Conservation (phyloP, 2,113 vertebrate genomes). For the Pontoporia blainvillei region DNA sequence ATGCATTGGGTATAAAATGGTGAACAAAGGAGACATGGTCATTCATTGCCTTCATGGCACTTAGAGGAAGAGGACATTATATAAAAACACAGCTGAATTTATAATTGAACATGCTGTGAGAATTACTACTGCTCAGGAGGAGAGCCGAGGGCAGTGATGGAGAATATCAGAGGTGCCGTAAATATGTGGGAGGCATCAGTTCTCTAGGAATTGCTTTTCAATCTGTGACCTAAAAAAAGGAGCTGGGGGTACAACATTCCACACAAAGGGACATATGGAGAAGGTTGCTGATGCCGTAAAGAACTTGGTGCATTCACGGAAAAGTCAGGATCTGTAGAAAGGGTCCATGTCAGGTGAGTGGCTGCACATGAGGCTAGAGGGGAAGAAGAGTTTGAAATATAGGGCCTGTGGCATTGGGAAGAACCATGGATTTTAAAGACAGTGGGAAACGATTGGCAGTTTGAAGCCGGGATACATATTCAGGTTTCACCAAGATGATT, state of each 20-base stretch:
- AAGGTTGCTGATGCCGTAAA: neutral
- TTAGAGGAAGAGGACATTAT: neutral
- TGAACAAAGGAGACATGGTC: neutral
- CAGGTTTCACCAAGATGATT: neutral
- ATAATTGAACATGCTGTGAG: neutral
- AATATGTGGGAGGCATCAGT: neutral
- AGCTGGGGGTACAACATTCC: accelerated
- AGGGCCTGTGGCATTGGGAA: neutral
- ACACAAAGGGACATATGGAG: accelerated
- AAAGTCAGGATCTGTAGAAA: neutral
- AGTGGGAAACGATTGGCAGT: neutral
- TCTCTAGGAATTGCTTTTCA: neutral
- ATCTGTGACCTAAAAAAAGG: neutral
- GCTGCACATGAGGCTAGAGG: neutral
- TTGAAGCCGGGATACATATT: neutral
- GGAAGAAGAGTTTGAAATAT: neutral
- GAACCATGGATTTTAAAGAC: neutral
- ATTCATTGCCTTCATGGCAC: neutral
- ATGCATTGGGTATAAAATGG: neutral
- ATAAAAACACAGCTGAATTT: neutral
- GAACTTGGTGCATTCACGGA: neutral
- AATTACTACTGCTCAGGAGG: neutral
- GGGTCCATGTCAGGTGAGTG: neutral
- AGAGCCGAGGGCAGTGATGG: accelerated
- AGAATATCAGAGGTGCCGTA: neutral